These are phyloP conservation scores for Epinotia demarniana DNA, from an alignment of 2,888 invertebrate species.

Conservation along the genomic window DNA sequence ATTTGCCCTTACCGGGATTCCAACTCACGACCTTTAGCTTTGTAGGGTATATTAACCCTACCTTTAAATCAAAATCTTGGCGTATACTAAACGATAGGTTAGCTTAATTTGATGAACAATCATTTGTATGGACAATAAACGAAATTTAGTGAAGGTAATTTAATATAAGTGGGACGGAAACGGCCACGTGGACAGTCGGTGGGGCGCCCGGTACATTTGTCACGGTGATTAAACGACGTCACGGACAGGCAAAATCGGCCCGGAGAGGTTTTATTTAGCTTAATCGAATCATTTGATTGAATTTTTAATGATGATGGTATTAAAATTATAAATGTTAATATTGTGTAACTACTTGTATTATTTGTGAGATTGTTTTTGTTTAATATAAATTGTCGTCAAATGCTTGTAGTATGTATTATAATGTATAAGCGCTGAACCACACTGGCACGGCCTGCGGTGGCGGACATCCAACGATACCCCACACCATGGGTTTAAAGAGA, in stretches of 20 bases:
- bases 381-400: neutral
- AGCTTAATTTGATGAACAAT: neutral
- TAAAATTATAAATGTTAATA: neutral
- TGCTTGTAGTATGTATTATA: neutral
- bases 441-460: too few species aligned
- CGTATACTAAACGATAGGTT: neutral
- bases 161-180: slow-evolving; percentile 35
- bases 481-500: too few species aligned
- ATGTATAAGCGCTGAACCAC: too few species aligned
- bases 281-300: slow-evolving; percentile 46
- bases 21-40: too few species aligned
- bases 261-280: slow-evolving; percentile 49
- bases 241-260: slow-evolving; percentile 55
- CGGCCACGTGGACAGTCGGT: slow-evolving; percentile 55
- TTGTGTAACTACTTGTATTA: neutral
- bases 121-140: slow-evolving; percentile 11
- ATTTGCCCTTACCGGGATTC: too few species aligned
- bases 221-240: slow-evolving; percentile 69
- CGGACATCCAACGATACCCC: too few species aligned
- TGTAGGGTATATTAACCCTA: too few species aligned
- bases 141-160: slow-evolving; percentile 25
- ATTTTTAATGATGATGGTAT: slow-evolving; percentile 11
- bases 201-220: slow-evolving; percentile 63
- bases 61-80: too few species aligned
- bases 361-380: neutral